phyloP scores from a whole-genome alignment of 2,888 invertebrate species.

The Lampropteryx suffumata region DNA sequence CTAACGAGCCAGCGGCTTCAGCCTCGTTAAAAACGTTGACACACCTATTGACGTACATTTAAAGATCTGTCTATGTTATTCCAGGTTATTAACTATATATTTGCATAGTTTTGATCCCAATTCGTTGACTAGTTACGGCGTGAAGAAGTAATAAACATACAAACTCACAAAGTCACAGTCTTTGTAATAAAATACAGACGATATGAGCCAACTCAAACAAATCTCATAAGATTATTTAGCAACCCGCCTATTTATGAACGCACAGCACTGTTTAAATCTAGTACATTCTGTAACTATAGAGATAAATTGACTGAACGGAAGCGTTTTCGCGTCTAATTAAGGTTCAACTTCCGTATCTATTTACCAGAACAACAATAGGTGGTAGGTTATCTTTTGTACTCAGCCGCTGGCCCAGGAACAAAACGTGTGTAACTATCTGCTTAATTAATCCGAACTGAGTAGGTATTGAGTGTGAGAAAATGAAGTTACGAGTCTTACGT shows the following conservation, averaged over 20 bases:
- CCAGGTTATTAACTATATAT: too few relatives aligned
- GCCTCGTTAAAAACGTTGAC: too few relatives aligned
- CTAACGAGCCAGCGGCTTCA: too few relatives aligned
- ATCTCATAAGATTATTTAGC: neutral
- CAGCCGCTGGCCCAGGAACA: conserved; percentile 45
- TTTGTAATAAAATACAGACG: neutral
- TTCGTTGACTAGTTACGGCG: too few relatives aligned
- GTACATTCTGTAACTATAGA: conserved; percentile 10
- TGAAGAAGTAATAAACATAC: too few relatives aligned
- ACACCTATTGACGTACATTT: too few relatives aligned
- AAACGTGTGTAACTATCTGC: conserved; percentile 40
- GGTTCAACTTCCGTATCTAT: conserved; percentile 46
- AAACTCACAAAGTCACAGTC: too few relatives aligned
- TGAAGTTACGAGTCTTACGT: conserved; percentile 43
- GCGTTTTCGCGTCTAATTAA: conserved; percentile 39
- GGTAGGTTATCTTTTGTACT: conserved; percentile 42
- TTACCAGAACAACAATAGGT: conserved; percentile 42
- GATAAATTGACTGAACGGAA: conserved; percentile 35
- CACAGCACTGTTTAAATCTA: conserved; percentile 11
- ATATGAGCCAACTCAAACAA: neutral
- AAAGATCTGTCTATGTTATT: too few relatives aligned
- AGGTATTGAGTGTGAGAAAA: conserved; percentile 66
- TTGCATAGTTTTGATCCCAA: too few relatives aligned
- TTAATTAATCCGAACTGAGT: conserved; percentile 59
- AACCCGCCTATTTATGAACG: conserved; percentile 10